These are phyloP conservation scores for Eublepharis macularius DNA, from an alignment of 2,113 vertebrate species.

Conservation along the genomic window DNA sequence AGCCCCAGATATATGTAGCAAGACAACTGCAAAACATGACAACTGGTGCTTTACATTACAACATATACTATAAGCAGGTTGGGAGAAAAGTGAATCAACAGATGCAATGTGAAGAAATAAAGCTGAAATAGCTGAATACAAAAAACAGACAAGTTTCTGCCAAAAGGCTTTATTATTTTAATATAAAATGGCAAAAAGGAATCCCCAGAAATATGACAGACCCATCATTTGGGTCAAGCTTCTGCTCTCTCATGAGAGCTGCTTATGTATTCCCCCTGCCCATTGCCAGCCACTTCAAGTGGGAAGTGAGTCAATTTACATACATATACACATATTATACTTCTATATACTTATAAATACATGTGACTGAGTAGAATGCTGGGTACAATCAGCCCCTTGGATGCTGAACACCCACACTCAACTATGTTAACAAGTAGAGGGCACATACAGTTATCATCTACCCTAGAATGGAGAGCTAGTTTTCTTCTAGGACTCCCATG, in stretches of 20 bases:
- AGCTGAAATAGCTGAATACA: neutral
- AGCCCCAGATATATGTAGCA: neutral
- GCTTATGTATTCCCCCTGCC: conserved; percentile 19
- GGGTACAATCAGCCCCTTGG: neutral
- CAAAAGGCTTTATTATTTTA: conserved; percentile 62
- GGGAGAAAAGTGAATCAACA: neutral
- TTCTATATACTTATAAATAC: conserved; percentile 27
- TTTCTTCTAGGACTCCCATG: neutral
- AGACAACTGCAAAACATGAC: no score
- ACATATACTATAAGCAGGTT: neutral
- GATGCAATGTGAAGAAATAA: neutral
- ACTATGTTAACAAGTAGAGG: neutral
- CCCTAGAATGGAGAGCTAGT: neutral
- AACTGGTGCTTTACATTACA: no score
- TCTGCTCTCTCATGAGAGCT: conserved; percentile 20
- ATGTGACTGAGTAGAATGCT: conserved; percentile 17
- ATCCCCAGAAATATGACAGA: conserved; percentile 54
- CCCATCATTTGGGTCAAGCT: conserved; percentile 10
- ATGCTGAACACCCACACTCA: conserved; percentile 5
- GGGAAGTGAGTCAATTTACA: conserved; percentile 33
- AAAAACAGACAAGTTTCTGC: conserved; percentile 54
- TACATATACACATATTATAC: conserved; percentile 26
- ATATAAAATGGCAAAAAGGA: conserved; percentile 58
- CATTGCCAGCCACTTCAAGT: conserved; percentile 32
- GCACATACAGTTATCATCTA: conserved; percentile 10